phyloP scores from a whole-genome alignment of 1,140 invertebrate species.

The Cotesia glomerata region DNA sequence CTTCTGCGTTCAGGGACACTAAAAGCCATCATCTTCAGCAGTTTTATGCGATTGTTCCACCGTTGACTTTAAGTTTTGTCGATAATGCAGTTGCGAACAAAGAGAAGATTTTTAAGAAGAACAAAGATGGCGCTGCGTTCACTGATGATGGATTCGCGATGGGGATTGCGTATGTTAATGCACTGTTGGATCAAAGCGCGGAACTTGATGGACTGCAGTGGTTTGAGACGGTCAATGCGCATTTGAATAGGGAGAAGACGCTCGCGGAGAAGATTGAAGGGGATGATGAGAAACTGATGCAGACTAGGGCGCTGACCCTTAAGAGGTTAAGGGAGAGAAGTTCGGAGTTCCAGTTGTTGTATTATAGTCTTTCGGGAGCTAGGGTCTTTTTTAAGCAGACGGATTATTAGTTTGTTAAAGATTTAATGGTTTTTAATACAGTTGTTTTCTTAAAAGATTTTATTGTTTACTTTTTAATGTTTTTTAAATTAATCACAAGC shows the following conservation, averaged over 20 bases:
- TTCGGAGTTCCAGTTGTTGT: constrained; percentile 89
- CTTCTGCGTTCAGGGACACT: constrained; percentile 82
- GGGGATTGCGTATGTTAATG: constrained; percentile 80
- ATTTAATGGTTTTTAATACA: constrained; percentile 11
- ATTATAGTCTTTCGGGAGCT: constrained; percentile 91
- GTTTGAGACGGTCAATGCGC: constrained; percentile 87
- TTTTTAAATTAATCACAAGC: too few species aligned
- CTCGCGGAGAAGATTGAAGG: constrained; percentile 51
- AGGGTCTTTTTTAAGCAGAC: constrained; percentile 86
- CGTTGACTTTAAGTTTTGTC: constrained; percentile 93
- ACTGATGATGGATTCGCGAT: constrained; percentile 99
- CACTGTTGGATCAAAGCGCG: constrained; percentile 72
- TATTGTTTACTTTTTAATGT: too few species aligned
- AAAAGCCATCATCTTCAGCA: constrained; percentile 92
- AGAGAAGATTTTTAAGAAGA: constrained; percentile 90
- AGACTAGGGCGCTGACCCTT: constrained; percentile 91
- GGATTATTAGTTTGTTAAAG: constrained; percentile 41
- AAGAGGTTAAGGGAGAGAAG: constrained; percentile 83
- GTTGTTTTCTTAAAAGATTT: constrained; percentile 15
- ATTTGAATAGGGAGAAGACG: constrained; percentile 67
- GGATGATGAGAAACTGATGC: constrained; percentile 86
- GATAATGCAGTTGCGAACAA: constrained; percentile 92
- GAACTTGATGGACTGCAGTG: constrained; percentile 95
- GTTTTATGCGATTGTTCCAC: constrained; percentile 93
- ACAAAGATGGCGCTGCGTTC: constrained; percentile 85